A percentile compares a stretch with the other conserved stretches of the same genome.
Evolutionary conservation across 2,888 invertebrate species (phyloP).

Genomic region (Macrophya alboannulata): DNA sequence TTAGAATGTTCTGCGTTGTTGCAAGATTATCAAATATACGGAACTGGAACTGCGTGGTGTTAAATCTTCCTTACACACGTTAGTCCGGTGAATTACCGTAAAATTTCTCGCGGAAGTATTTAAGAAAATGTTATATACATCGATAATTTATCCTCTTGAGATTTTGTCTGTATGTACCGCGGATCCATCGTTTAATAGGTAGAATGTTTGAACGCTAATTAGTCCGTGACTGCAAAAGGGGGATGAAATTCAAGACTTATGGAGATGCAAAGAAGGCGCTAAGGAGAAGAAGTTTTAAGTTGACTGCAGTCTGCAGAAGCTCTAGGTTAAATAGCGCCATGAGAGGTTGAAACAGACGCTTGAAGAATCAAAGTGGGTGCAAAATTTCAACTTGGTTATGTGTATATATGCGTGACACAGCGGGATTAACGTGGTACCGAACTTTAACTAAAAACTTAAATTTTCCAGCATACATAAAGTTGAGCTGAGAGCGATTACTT

Average conservation of each 20-base stretch:
- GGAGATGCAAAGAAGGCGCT: background rate
- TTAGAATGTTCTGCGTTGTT: background rate
- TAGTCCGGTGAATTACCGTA: background rate
- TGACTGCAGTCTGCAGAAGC: background rate
- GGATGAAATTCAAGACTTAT: background rate
- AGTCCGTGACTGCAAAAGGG: background rate
- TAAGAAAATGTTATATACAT: no score
- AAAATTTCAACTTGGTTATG: background rate
- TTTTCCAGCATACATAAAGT: conserved; percentile 4
- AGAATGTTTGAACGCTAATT: background rate
- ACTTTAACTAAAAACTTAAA: conserved; percentile 6
- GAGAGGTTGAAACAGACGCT: background rate
- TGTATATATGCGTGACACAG: background rate
- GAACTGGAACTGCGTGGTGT: background rate
- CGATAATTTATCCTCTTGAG: background rate
- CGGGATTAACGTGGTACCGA: background rate
- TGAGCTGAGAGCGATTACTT: conserved; percentile 20
- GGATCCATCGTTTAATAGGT: background rate
- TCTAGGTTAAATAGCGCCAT: background rate
- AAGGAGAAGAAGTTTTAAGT: background rate
- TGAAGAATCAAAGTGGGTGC: background rate
- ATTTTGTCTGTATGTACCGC: background rate
- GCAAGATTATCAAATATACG: background rate
- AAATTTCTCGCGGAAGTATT: background rate
- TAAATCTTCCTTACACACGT: background rate